Evolutionary conservation across 1,140 invertebrate species (phyloP), one percentile per base, ranked within the genome.

Genomic region (Mamestra configurata): DNA sequence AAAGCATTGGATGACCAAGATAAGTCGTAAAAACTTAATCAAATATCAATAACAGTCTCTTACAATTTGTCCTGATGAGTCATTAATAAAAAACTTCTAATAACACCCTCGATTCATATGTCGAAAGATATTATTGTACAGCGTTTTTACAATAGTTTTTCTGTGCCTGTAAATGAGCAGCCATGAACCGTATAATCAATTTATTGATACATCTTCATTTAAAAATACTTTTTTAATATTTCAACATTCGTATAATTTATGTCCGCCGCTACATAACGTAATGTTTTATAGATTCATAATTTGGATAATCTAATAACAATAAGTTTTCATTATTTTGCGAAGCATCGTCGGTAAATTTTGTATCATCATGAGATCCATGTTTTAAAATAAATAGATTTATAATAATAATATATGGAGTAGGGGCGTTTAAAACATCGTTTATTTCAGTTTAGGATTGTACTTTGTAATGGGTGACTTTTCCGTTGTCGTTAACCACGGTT

Each of bases 401-500:
- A 55, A n/a, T n/a, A n/a, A n/a, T n/a, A n/a, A n/a, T n/a, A n/a
- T n/a, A n/a, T n/a, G 4, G 20, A 20, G 22, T 51, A 24, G 24
- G 15, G 35, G 51, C 31, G 11, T 40, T 72, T 57, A 24, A 22
- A 59, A 40, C 5, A 66, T 70, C 37, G 22, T n/a, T 66, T 24
- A 22, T 66, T 22, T 40, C 10, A 35, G 4, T 79, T 93, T 91
- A 95, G 82, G 92, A 94, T 53, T 95, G 87, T 0, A 97, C 96
- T 35, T 95, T 96, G 82, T 97, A 96, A 75, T 95, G 95, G 37
- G 96, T 96, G 61, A 97, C 91, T 85, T 96, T 96, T 85, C 97
- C 97, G 84, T 97, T 97, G 80, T 97, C 96, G 83, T 97, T 97
- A 59, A 97, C 95, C 2, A 96, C 96, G 8, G 97, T 97, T 46